Evolutionary conservation across 2,888 invertebrate species (phyloP).

Genomic region (Camponotus fellah): DNA sequence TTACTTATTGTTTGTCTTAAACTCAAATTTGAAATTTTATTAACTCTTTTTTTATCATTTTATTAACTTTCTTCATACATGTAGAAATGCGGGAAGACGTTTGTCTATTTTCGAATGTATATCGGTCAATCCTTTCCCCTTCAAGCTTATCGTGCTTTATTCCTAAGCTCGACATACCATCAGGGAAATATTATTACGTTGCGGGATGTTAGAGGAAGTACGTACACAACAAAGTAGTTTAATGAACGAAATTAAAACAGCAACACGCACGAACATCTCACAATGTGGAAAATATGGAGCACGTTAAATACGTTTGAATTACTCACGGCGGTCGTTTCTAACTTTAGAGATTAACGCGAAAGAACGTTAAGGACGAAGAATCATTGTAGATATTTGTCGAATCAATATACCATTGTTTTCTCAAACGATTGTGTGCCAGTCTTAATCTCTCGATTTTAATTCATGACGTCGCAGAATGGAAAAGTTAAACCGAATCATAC

Average conservation of each 20-base stretch:
- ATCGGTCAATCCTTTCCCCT: constrained; percentile 4
- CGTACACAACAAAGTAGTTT: constrained; percentile 32
- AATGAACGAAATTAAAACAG: constrained; percentile 41
- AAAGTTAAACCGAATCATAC: constrained; percentile 10
- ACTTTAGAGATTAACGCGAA: constrained; percentile 17
- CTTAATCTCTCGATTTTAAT: constrained; percentile 15
- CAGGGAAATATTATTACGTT: constrained; percentile 21
- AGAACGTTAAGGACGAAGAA: not conserved
- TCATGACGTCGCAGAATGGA: not conserved
- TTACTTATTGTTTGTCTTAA: constrained; percentile 10
- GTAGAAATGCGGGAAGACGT: constrained; percentile 21
- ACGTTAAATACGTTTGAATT: constrained; percentile 20
- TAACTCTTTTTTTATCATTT: not conserved
- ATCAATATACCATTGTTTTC: not conserved
- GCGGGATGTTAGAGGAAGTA: constrained; percentile 4
- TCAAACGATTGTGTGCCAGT: not conserved
- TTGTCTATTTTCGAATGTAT: constrained; percentile 33
- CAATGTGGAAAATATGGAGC: constrained; percentile 18
- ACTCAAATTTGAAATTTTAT: constrained; percentile 18
- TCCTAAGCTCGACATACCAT: constrained; percentile 4
- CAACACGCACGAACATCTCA: not conserved
- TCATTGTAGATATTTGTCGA: not conserved
- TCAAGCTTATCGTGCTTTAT: constrained; percentile 27
- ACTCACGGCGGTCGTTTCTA: constrained; percentile 5
- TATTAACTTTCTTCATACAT: constrained; percentile 2